These are phyloP conservation scores for Limenitis camilla DNA, from an alignment of 2,888 invertebrate genomes.

Conservation along the genomic window DNA sequence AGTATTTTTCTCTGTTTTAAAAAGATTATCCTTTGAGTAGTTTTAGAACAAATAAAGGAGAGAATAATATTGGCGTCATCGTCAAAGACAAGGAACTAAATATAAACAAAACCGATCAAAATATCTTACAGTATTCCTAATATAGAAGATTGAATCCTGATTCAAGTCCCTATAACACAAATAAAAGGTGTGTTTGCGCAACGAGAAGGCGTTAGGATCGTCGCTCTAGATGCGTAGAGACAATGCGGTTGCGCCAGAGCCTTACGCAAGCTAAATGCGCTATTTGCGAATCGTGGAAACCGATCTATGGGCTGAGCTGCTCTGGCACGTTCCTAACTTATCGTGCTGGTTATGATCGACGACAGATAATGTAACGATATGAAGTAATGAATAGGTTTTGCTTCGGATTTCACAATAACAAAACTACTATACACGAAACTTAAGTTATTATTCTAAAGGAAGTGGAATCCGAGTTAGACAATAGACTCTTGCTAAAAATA, in stretches of 20 bases:
- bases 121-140: too few relatives aligned
- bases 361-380: slow-evolving; percentile 2
- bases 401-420: not conserved
- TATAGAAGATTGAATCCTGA: not conserved
- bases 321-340: slow-evolving; percentile 10
- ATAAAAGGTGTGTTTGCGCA: slow-evolving; percentile 23
- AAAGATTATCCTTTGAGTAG: too few relatives aligned
- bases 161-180: slow-evolving; percentile 5
- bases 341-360: slow-evolving; percentile 4
- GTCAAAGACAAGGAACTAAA: too few relatives aligned
- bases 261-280: slow-evolving; percentile 21
- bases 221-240: slow-evolving; percentile 24
- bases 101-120: too few relatives aligned
- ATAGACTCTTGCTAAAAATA: too few relatives aligned
- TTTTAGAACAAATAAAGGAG: too few relatives aligned
- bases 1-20: too few relatives aligned
- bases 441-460: too few relatives aligned
- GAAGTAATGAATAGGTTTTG: not conserved
- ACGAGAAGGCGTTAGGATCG: slow-evolving; percentile 19
- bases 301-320: slow-evolving; percentile 21
- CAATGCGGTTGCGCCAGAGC: slow-evolving; percentile 25
- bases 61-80: too few relatives aligned
- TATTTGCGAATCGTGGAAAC: slow-evolving; percentile 27
- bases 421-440: too few relatives aligned
- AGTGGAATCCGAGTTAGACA: too few relatives aligned